phyloP scores from a whole-genome alignment of 2,797 vertebrate genomes.

The Pangasius krempfi region DNA sequence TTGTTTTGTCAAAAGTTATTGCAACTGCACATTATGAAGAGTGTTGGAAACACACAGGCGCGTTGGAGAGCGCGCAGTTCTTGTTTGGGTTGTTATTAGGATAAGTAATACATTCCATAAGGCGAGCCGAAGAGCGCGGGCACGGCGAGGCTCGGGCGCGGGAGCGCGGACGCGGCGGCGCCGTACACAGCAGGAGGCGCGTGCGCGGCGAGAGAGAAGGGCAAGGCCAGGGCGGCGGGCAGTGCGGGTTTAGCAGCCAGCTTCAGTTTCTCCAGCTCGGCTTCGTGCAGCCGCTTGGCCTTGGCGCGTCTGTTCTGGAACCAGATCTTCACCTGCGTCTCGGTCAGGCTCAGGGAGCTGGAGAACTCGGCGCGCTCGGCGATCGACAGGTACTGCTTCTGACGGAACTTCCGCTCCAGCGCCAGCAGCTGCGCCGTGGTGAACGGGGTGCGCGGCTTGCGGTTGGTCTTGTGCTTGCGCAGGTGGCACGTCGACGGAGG shows the following conservation, averaged over 20 bases:
- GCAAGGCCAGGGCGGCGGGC: constrained; percentile 81
- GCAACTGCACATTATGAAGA: constrained; percentile 12
- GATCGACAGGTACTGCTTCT: constrained; percentile 87
- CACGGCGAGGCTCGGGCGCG: constrained; percentile 75
- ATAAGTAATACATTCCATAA: constrained; percentile 86
- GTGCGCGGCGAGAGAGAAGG: constrained; percentile 79
- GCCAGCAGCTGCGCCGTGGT: constrained; percentile 86
- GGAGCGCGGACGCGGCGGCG: constrained; percentile 69
- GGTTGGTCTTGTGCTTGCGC: constrained; percentile 87
- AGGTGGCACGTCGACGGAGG: constrained; percentile 79
- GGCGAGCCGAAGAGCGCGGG: constrained; percentile 82
- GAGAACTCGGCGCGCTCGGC: constrained; percentile 86
- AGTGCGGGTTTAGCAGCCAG: constrained; percentile 80
- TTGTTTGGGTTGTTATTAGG: constrained; percentile 64
- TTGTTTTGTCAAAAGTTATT: constrained; percentile 33
- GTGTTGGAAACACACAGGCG: background rate
- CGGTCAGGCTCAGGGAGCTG: constrained; percentile 83
- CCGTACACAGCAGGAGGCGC: constrained; percentile 73
- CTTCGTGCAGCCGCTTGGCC: constrained; percentile 85
- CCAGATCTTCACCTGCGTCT: constrained; percentile 89
- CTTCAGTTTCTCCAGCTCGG: constrained; percentile 84
- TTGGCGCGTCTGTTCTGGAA: constrained; percentile 86
- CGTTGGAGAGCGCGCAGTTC: background rate
- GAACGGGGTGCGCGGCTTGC: constrained; percentile 86
- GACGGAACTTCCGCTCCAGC: constrained; percentile 84